A percentile compares a stretch with the other conserved stretches of the same genome.
Evolutionary conservation across 2,113 vertebrate species (phyloP).

Genomic region (Chloropsis cyanopogon): DNA sequence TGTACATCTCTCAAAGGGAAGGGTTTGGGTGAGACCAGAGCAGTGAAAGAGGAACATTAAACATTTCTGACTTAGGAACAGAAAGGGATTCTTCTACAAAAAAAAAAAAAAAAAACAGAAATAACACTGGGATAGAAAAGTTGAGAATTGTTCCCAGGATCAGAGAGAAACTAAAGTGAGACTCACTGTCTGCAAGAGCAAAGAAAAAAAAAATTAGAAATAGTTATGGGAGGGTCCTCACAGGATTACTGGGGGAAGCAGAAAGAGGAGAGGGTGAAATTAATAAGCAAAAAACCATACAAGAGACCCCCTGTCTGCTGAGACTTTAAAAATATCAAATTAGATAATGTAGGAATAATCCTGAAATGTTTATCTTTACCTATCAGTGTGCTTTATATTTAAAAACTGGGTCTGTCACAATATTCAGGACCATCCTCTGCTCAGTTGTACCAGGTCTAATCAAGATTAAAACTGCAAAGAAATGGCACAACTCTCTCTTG

Average conservation of each 20-base stretch:
- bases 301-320: background rate
- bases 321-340: background rate
- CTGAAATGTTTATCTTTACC: background rate
- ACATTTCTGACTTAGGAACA: background rate
- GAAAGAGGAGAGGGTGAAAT: background rate
- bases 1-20: constrained; percentile 31
- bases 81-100: background rate
- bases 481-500: background rate
- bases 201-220: background rate
- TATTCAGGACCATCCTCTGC: background rate
- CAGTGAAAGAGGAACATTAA: constrained; percentile 30
- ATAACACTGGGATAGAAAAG: background rate
- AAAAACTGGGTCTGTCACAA: background rate
- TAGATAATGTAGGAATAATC: background rate
- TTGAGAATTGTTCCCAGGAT: background rate
- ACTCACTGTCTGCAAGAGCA: background rate
- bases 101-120: background rate
- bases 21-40: constrained; percentile 1
- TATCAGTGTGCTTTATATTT: background rate
- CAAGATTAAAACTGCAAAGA: background rate
- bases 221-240: background rate
- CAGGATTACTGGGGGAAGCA: background rate
- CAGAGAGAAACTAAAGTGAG: background rate
- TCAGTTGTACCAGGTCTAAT: background rate
- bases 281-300: background rate